Base-by-base conservation (phyloP, 2,113 vertebrate genomes). In the Corvus cornix region DNA sequence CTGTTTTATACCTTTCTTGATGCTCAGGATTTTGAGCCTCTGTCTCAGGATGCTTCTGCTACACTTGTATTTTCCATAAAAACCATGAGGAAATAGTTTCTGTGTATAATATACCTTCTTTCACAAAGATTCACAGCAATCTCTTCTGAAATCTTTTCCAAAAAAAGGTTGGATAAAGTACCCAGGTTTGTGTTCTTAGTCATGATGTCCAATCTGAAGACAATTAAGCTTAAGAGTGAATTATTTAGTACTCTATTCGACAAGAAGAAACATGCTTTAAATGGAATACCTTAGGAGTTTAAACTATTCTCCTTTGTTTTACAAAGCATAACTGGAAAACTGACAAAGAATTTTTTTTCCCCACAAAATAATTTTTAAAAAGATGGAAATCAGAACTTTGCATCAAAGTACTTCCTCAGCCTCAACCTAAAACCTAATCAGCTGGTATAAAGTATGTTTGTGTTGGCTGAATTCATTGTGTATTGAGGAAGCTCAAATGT, bases 361-460 rank as follows among this genome's bases (percentile, higher is more conserved):
- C 85, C 87, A 69, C 51, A 83, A 95, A 93, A 35, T 78, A 86
- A 84, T 80, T 84, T 89, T 0, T 28, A 82, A 95, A 93, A 92
- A 79, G 5, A 87, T 84, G 68, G 87, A 86, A 93, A 97, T 94
- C 82, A 90, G 52, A 60, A 56, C 77, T 89, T 84, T 63, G 30
- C n/a, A 93, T 68, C 83, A 91, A 95, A 87, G 75, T 92, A 95
- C 81, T 97, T 97, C 88, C 84, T 96, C 44, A 83, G 51, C 39
- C 84, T 97, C 53, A 84, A 53, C 63, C 63, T 84, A 80, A 73
- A 93, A 84, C 55, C 85, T 95, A 97, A 96, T 95, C 85, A 96
- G 89, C 79, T 97, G 94, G 41, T 93, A 53, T 72, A 72, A 94
- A 97, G 67, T 75, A 89, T 96, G 81, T 90, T 98, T 98, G 33